Evolutionary conservation across 2,797 vertebrate genomes (phyloP).

Genomic region (Megalops cyprinoides): DNA sequence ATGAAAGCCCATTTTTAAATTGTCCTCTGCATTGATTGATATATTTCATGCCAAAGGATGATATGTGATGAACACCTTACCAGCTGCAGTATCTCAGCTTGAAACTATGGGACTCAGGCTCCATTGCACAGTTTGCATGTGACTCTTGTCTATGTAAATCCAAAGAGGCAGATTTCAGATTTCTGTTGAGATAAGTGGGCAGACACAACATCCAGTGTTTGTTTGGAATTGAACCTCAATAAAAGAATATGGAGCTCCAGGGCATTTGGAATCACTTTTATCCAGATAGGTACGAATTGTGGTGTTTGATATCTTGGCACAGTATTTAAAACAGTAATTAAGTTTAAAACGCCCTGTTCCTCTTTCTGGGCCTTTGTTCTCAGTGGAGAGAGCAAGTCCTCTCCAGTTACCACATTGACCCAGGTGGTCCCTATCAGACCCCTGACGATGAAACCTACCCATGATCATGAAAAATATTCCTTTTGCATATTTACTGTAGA

Average conservation of each 20-base stretch:
- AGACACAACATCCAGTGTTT: constrained; percentile 48
- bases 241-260: constrained; percentile 33
- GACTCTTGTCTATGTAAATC: constrained; percentile 30
- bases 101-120: no score
- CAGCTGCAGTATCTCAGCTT: neutral
- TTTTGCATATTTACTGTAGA: constrained; percentile 60
- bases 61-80: neutral
- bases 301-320: constrained; percentile 55
- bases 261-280: constrained; percentile 47
- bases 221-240: constrained; percentile 42
- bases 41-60: neutral
- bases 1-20: neutral
- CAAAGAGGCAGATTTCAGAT: neutral
- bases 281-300: constrained; percentile 51
- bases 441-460: neutral
- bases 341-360: constrained; percentile 45
- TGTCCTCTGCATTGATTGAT: neutral
- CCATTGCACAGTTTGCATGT: neutral
- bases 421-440: constrained; percentile 67
- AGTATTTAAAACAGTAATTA: constrained; percentile 45
- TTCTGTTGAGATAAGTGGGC: constrained; percentile 41
- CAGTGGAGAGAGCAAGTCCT: constrained; percentile 33
- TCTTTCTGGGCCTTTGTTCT: constrained; percentile 25
- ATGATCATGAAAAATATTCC: constrained; percentile 54
- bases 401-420: constrained; percentile 56